Conservation (phyloP, 2,113 vertebrate genomes). For the Hydropotes inermis region DNA sequence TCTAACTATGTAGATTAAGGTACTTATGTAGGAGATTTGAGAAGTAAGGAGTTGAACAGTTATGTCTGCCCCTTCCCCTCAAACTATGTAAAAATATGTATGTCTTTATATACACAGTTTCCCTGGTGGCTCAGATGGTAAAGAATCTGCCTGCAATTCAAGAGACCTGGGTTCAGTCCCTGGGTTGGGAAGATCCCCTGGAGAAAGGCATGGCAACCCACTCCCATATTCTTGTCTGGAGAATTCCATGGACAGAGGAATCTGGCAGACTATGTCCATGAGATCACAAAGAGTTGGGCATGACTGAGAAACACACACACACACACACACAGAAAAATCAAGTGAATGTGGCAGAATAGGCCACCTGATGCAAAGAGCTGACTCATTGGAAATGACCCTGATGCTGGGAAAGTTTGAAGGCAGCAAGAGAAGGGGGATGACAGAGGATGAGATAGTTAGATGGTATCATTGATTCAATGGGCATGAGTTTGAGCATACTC, state of each 20-base stretch:
- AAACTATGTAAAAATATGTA: neutral
- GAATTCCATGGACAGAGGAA: neutral
- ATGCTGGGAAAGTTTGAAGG: neutral
- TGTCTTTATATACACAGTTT: neutral
- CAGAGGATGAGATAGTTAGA: neutral
- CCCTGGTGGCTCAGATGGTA: neutral
- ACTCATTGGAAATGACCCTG: neutral
- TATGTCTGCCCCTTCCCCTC: neutral
- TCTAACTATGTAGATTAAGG: neutral
- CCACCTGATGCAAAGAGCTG: neutral
- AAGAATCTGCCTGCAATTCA: neutral
- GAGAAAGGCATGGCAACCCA: neutral
- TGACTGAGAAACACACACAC: no score
- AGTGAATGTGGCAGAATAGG: neutral
- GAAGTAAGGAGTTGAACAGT: neutral
- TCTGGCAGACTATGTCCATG: no score
- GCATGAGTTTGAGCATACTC: neutral
- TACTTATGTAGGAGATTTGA: neutral
- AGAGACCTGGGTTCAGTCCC: neutral
- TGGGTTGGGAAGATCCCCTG: neutral
- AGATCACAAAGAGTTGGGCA: no score
- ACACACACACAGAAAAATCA: neutral
- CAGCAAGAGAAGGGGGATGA: neutral
- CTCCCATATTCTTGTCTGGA: neutral
- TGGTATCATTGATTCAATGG: neutral